phyloP scores from a whole-genome alignment of 2,888 invertebrate species.

The Morpho deidamia region DNA sequence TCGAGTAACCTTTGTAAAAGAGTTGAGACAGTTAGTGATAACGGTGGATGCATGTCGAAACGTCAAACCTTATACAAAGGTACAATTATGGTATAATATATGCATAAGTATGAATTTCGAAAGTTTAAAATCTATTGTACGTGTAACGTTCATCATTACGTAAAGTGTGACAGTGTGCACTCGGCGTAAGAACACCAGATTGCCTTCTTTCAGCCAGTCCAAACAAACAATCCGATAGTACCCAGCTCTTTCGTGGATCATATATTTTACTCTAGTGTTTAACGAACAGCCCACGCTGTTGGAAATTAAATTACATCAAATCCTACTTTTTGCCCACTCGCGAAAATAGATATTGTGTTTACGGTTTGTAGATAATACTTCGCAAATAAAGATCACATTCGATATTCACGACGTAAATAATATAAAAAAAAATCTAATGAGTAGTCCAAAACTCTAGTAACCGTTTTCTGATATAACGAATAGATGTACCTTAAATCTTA shows the following conservation, averaged over 20 bases:
- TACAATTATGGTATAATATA: too few species aligned
- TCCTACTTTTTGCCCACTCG: background rate
- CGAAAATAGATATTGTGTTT: too few species aligned
- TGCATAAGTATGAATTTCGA: too few species aligned
- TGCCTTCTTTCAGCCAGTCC: constrained; percentile 74
- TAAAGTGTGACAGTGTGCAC: constrained; percentile 29
- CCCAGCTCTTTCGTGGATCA: constrained; percentile 59
- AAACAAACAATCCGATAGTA: constrained; percentile 73
- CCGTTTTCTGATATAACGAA: constrained; percentile 18
- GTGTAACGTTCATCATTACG: too few species aligned
- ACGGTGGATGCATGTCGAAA: too few species aligned
- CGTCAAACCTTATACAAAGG: too few species aligned
- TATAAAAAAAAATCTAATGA: background rate
- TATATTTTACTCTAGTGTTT: constrained; percentile 28
- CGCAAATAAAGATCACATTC: background rate
- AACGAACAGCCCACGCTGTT: constrained; percentile 14
- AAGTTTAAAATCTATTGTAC: too few species aligned
- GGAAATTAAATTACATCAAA: constrained; percentile 5
- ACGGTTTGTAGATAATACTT: too few species aligned
- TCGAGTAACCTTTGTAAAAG: too few species aligned
- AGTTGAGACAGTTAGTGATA: too few species aligned
- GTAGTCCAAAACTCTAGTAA: constrained; percentile 9
- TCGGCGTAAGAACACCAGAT: constrained; percentile 60
- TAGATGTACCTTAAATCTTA: constrained; percentile 26
- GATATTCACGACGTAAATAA: background rate